Percentiles rank a stretch among this genome's conserved stretches.
phyloP scores from a whole-genome alignment of 1,140 invertebrate genomes.

The Caerostris darwini region DNA sequence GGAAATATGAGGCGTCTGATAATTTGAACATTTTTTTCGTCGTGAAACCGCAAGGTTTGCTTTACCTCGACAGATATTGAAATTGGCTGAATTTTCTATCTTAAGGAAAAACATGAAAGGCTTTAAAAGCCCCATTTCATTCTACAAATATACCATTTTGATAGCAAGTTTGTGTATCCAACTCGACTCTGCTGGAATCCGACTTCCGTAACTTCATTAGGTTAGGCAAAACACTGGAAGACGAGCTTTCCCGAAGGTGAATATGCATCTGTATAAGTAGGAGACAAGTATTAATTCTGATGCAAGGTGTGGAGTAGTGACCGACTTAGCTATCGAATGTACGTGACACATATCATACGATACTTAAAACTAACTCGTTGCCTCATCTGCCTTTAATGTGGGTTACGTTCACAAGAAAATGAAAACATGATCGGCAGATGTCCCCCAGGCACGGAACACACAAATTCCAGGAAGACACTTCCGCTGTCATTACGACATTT shows the following conservation, averaged over 20 bases:
- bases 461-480: not conserved
- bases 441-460: not conserved
- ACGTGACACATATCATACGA: not conserved
- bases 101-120: too few relatives aligned
- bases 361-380: not conserved
- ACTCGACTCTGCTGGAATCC: not conserved
- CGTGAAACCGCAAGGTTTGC: too few relatives aligned
- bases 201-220: not conserved
- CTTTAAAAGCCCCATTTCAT: too few relatives aligned
- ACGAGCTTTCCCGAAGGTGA: too few relatives aligned
- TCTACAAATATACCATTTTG: too few relatives aligned
- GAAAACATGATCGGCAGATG: constrained; percentile 9
- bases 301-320: not conserved
- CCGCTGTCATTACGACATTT: not conserved
- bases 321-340: not conserved
- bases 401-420: constrained; percentile 50
- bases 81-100: too few relatives aligned
- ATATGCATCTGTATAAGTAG: not conserved
- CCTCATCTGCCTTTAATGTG: not conserved
- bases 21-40: too few relatives aligned
- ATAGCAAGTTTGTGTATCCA: not conserved
- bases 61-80: too few relatives aligned
- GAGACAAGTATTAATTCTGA: not conserved
- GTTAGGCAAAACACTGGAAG: not conserved
- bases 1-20: too few relatives aligned